phyloP scores from a whole-genome alignment of 2,113 vertebrate species.

The Antechinus stuartii region DNA sequence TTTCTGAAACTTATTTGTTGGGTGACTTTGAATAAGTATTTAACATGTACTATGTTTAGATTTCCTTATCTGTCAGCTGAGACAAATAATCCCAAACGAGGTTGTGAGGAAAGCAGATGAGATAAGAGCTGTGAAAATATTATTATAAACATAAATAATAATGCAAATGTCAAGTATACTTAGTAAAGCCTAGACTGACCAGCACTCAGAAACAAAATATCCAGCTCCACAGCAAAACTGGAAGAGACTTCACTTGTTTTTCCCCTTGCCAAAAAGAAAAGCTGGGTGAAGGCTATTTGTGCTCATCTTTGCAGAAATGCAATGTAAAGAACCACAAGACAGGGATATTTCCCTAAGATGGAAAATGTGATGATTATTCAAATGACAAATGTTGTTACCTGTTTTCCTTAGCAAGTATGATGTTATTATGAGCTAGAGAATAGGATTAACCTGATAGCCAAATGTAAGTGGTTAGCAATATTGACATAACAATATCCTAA shows the following conservation, averaged over 20 bases:
- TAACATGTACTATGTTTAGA: not conserved
- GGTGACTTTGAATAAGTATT: not conserved
- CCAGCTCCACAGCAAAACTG: accelerated
- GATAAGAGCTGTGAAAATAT: slow-evolving; percentile 7
- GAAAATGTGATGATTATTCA: not conserved
- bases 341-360: slow-evolving; percentile 40
- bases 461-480: slow-evolving; percentile 11
- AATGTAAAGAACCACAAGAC: slow-evolving; percentile 57
- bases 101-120: slow-evolving; percentile 19
- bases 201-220: not conserved
- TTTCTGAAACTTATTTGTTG: not conserved
- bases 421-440: slow-evolving; percentile 21
- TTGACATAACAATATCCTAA: slow-evolving; percentile 8
- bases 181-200: not conserved
- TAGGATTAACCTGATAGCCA: slow-evolving; percentile 23
- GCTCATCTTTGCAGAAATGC: not conserved
- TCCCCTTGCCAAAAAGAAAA: not conserved
- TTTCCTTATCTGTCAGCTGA: not conserved
- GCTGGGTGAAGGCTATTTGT: not conserved
- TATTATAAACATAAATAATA: not conserved
- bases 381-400: not conserved
- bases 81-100: not conserved
- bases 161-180: not conserved
- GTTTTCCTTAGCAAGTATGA: slow-evolving; percentile 26
- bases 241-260: not conserved